Conservation (phyloP, 2,113 vertebrate genomes). For the Eonycteris spelaea region DNA sequence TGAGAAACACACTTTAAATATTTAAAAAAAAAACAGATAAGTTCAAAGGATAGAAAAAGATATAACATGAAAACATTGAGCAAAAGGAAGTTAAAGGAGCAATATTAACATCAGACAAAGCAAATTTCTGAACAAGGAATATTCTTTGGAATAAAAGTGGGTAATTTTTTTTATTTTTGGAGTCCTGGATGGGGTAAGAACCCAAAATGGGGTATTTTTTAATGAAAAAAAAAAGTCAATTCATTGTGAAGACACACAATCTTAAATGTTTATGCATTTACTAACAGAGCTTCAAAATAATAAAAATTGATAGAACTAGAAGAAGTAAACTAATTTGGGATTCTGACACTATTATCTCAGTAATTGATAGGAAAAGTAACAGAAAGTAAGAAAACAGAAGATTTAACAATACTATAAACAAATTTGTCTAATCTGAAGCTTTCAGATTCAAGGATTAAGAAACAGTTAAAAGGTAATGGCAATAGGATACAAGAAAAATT, state of each 20-base stretch:
- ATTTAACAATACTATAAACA: not conserved
- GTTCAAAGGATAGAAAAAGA: not conserved
- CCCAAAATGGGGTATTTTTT: not conserved
- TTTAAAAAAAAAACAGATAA: not conserved
- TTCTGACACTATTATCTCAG: not conserved
- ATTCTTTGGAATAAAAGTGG: not conserved
- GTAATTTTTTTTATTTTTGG: no score
- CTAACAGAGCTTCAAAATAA: not conserved
- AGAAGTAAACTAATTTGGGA: not conserved
- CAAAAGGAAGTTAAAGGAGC: not conserved
- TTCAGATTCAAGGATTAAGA: not conserved
- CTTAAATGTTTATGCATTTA: not conserved
- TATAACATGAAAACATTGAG: not conserved
- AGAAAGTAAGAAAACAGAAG: not conserved
- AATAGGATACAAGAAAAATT: not conserved
- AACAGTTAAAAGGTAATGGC: not conserved
- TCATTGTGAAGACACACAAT: not conserved
- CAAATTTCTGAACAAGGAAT: not conserved
- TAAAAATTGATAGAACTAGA: not conserved
- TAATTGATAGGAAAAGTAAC: not conserved
- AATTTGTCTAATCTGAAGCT: not conserved
- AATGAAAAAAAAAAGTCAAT: not conserved
- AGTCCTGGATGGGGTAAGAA: no score
- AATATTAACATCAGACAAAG: not conserved
- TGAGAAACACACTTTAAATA: not conserved